Percentiles rank a stretch among this genome's conserved stretches.
Evolutionary conservation across 2,113 vertebrate genomes (phyloP).

Genomic region (Corythornis vintsioides): DNA sequence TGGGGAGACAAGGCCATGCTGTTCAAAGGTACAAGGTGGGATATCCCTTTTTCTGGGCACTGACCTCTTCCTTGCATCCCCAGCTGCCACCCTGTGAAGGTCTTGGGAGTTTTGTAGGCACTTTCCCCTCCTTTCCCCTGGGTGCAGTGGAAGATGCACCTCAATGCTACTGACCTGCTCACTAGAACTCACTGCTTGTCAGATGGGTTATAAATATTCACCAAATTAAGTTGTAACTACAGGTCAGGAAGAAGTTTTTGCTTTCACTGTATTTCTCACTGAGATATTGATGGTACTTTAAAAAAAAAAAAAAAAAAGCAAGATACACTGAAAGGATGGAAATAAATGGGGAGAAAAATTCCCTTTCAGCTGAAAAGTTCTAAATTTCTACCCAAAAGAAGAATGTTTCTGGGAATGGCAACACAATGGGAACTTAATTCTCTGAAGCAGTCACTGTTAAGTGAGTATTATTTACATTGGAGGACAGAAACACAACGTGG

Average conservation of each 20-base stretch:
- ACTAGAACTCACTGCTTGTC: not conserved
- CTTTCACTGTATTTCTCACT: not conserved
- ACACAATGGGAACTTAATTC: not conserved
- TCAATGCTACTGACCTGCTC: not conserved
- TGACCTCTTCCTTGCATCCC: not conserved
- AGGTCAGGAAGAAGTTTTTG: not conserved
- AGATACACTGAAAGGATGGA: not conserved
- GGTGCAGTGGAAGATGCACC: not conserved
- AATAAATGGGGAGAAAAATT: constrained; percentile 18
- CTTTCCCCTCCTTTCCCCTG: not conserved
- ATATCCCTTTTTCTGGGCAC: not conserved
- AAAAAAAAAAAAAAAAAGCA: constrained; percentile 28
- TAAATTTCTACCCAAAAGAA: constrained; percentile 24
- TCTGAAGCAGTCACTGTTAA: constrained; percentile 46
- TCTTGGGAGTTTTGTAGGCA: not conserved
- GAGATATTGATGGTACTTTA: not conserved
- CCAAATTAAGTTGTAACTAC: not conserved
- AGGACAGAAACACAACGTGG: constrained; percentile 17
- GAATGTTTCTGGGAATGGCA: constrained; percentile 50
- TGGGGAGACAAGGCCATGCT: not conserved
- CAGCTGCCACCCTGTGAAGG: not conserved
- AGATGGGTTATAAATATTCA: not conserved
- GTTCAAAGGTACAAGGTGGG: not conserved
- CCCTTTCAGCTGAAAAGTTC: constrained; percentile 1
- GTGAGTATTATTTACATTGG: constrained; percentile 36